Percentiles rank a stretch among this genome's conserved stretches.
Evolutionary conservation across 2,113 vertebrate genomes (phyloP).

Genomic region (Corythornis vintsioides): DNA sequence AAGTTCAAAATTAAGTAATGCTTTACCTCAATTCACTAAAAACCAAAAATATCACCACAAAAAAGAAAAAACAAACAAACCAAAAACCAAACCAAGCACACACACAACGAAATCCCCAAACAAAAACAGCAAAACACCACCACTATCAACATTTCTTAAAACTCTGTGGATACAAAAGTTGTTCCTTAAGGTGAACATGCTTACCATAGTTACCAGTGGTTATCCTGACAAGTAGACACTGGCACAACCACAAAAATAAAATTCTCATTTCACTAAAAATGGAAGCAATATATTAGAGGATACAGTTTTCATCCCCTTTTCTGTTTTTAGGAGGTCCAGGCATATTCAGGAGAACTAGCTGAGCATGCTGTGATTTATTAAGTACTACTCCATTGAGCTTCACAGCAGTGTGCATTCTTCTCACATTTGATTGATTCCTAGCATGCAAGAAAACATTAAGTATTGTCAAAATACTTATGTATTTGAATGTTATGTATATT

Average conservation of each 20-base stretch:
- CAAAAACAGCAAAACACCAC: neutral
- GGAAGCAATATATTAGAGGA: slow-evolving; percentile 72
- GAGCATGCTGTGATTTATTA: slow-evolving; percentile 90
- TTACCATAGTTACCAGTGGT: neutral
- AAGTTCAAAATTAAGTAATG: neutral
- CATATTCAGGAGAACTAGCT: slow-evolving; percentile 96
- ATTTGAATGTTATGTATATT: neutral
- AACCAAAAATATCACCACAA: neutral
- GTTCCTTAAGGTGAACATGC: neutral
- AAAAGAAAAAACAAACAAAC: neutral
- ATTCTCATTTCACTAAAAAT: neutral
- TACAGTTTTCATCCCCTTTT: slow-evolving; percentile 97
- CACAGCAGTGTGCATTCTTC: slow-evolving; percentile 96
- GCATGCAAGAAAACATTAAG: neutral
- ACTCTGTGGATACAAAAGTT: neutral
- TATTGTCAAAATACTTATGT: neutral
- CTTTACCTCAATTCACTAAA: neutral
- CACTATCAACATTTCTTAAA: neutral
- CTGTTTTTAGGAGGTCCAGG: slow-evolving; percentile 90
- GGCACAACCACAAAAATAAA: neutral
- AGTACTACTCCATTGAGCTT: slow-evolving; percentile 92
- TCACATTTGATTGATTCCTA: slow-evolving; percentile 94
- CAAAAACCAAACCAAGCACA: too few species aligned
- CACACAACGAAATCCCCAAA: neutral
- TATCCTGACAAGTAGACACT: neutral